Conservation (phyloP, 2,797 vertebrate genomes). For the Ctenopoma multispine region DNA sequence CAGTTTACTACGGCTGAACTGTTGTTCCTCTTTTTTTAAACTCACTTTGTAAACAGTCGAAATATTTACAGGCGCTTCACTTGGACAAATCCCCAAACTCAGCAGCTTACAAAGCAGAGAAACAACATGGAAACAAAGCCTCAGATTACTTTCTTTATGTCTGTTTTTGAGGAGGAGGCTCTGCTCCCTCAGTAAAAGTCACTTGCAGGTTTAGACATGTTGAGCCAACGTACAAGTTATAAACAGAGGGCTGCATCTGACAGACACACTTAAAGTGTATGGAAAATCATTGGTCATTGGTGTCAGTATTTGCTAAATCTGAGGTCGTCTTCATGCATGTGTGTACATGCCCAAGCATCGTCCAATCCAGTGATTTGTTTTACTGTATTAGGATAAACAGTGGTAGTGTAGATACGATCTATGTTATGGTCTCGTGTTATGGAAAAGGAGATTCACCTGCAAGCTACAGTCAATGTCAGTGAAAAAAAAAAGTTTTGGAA, state of each 20-base stretch:
- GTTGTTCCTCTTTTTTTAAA: slow-evolving; percentile 2
- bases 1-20: background rate
- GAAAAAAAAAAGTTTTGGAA: too few relatives aligned
- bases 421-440: too few relatives aligned
- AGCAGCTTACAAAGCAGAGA: background rate
- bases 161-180: slow-evolving; percentile 3
- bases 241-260: slow-evolving; percentile 20
- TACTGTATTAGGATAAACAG: background rate
- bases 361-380: too few relatives aligned
- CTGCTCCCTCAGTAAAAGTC: slow-evolving; percentile 20
- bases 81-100: slow-evolving; percentile 11
- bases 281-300: background rate
- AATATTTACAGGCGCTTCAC: slow-evolving; percentile 8
- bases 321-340: background rate
- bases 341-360: background rate
- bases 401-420: too few relatives aligned
- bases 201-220: slow-evolving; percentile 46
- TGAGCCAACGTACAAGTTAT: slow-evolving; percentile 26
- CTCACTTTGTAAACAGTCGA: background rate
- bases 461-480: too few relatives aligned
- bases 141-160: background rate
- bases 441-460: too few relatives aligned
- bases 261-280: slow-evolving; percentile 14
- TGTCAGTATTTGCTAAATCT: background rate
- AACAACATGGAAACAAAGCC: slow-evolving; percentile 5